Evolutionary conservation across 2,113 vertebrate genomes (phyloP).

Genomic region (Gavialis gangeticus): DNA sequence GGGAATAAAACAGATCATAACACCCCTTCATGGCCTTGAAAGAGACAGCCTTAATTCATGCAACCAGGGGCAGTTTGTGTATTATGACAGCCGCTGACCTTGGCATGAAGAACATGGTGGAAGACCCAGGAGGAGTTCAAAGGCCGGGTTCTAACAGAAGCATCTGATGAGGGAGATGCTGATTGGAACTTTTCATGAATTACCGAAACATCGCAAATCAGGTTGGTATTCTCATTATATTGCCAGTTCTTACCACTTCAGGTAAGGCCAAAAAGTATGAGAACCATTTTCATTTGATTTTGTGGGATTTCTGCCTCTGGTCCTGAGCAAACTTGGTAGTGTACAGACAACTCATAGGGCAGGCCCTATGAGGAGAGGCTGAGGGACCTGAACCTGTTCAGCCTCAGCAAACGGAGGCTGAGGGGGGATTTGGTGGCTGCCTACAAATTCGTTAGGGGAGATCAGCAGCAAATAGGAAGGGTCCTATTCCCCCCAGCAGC

Average conservation of each 20-base stretch:
- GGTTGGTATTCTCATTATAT: not conserved
- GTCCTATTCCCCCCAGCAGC: too few species aligned
- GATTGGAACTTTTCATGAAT: not conserved
- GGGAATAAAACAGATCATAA: not conserved
- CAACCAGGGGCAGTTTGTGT: not conserved
- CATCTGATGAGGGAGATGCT: not conserved
- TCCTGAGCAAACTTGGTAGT: not conserved
- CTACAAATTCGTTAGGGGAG: too few species aligned
- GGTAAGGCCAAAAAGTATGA: not conserved
- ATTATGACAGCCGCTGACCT: not conserved
- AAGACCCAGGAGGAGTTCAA: not conserved
- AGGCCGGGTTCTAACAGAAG: not conserved
- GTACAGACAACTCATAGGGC: too few species aligned
- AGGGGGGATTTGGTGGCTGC: too few species aligned
- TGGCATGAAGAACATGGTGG: not conserved
- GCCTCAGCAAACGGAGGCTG: too few species aligned
- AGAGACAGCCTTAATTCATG: not conserved
- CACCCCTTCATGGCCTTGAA: not conserved
- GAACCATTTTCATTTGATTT: not conserved
- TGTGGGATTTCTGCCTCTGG: not conserved
- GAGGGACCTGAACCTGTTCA: too few species aligned
- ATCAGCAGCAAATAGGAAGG: too few species aligned
- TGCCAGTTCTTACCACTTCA: not conserved
- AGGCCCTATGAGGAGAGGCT: too few species aligned
- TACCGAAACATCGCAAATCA: not conserved